Percentiles rank a stretch among this genome's conserved stretches.
These are phyloP conservation scores for Silurus lanzhouensis DNA, from an alignment of 2,797 vertebrate species.

Conservation along the genomic window DNA sequence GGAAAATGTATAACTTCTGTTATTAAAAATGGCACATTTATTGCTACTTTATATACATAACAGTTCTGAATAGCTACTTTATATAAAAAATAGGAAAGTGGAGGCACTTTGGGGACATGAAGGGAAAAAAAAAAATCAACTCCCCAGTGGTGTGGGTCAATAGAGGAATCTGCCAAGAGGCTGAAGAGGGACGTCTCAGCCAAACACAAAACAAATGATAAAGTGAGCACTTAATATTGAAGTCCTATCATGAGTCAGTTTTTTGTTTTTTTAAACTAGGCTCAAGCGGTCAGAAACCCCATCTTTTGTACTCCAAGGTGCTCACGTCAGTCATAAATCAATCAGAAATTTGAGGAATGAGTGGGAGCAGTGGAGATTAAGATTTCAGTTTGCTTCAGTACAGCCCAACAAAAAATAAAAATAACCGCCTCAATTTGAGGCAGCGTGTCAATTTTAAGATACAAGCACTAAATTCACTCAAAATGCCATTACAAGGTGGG, in stretches of 20 bases:
- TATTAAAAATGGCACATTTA: slow-evolving; percentile 87
- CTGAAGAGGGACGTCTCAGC: slow-evolving; percentile 49
- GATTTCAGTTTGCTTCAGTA: background rate
- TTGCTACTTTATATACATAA: slow-evolving; percentile 94
- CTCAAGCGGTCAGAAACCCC: background rate
- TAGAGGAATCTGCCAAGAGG: slow-evolving; percentile 58
- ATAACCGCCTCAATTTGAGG: slow-evolving; percentile 34
- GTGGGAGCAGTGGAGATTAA: background rate
- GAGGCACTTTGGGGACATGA: slow-evolving; percentile 92
- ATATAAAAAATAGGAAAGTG: slow-evolving; percentile 84
- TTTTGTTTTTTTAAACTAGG: background rate
- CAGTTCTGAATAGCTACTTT: slow-evolving; percentile 90
- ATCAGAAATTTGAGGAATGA: slow-evolving; percentile 7
- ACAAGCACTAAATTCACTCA: background rate
- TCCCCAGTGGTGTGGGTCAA: slow-evolving; percentile 74
- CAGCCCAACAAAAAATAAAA: background rate
- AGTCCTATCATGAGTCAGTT: background rate
- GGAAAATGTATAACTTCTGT: slow-evolving; percentile 80
- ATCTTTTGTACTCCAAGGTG: background rate
- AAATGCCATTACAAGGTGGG: background rate
- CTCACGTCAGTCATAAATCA: background rate
- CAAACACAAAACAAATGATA: slow-evolving; percentile 37
- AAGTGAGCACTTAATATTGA: slow-evolving; percentile 25
- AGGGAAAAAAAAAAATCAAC: slow-evolving; percentile 47
- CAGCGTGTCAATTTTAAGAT: slow-evolving; percentile 2